Conservation (phyloP, 2,888 invertebrate species). For the Tyria jacobaeae region DNA sequence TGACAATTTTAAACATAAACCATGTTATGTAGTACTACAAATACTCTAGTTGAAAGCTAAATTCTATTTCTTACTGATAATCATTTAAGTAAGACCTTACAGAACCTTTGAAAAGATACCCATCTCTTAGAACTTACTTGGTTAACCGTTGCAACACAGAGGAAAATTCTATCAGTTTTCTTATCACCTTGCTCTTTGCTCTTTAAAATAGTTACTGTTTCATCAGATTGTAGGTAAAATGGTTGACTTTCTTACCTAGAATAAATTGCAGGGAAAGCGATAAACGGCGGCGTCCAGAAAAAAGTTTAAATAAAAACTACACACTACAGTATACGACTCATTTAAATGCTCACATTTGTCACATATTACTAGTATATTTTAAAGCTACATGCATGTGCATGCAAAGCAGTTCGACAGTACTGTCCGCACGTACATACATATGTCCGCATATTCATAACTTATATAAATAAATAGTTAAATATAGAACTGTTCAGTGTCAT, state of each 20-base stretch:
- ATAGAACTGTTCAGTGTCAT: too few species aligned
- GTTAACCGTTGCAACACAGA: conserved; percentile 5
- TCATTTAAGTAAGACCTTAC: background rate
- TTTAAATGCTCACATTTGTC: too few species aligned
- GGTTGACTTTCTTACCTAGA: conserved; percentile 17
- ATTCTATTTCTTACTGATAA: conserved; percentile 7
- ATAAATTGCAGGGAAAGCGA: conserved; percentile 5
- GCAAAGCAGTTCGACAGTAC: too few species aligned
- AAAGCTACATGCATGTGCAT: too few species aligned
- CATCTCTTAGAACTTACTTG: conserved; percentile 7
- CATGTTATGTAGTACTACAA: background rate
- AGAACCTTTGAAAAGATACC: conserved; percentile 1
- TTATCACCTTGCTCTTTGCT: conserved; percentile 19
- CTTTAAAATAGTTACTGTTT: conserved; percentile 17
- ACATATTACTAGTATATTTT: too few species aligned
- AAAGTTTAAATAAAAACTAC: too few species aligned
- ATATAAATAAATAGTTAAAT: too few species aligned
- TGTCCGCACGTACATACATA: too few species aligned
- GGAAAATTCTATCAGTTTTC: conserved; percentile 10
- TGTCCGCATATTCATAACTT: too few species aligned
- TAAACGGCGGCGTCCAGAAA: background rate
- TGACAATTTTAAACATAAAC: too few species aligned
- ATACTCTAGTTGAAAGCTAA: background rate
- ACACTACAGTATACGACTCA: too few species aligned
- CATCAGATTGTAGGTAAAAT: conserved; percentile 16